Percentiles rank a stretch among this genome's conserved stretches.
Evolutionary conservation across 92 coral and sea anemone species (phyloP).

Genomic region (Heliopora coerulea): DNA sequence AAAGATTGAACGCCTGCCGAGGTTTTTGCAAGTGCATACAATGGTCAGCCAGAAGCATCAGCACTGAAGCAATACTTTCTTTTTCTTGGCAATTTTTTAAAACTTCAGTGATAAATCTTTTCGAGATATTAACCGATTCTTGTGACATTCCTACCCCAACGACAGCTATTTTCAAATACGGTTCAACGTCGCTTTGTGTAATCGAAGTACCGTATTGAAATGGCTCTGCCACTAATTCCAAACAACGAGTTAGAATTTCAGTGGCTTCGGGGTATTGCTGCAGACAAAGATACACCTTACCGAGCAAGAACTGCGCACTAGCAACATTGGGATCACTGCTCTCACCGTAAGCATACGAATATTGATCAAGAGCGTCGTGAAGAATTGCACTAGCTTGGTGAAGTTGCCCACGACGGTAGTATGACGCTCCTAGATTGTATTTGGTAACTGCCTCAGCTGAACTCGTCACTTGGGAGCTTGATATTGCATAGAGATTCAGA

Average conservation of each 20-base stretch:
- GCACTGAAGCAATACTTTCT: conserved; percentile 6
- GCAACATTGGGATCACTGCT: conserved; percentile 6
- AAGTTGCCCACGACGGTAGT: conserved; percentile 17
- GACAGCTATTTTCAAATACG: conserved; percentile 24
- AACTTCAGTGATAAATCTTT: conserved; percentile 5
- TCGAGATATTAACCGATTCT: conserved; percentile 16
- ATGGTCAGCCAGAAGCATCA: conserved; percentile 20
- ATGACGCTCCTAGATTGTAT: conserved; percentile 12
- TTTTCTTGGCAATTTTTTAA: conserved; percentile 5
- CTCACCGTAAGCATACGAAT: conserved; percentile 31
- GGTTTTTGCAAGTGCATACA: conserved; percentile 28
- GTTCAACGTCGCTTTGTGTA: conserved; percentile 8
- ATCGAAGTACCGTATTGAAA: neutral
- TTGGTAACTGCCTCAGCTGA: conserved; percentile 26
- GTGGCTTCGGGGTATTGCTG: conserved; percentile 21
- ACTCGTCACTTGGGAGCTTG: conserved; percentile 11
- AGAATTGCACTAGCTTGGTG: conserved; percentile 2
- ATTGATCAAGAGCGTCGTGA: conserved; percentile 14
- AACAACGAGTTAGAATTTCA: conserved; percentile 18
- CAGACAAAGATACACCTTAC: conserved; percentile 21
- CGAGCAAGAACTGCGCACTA: conserved; percentile 17
- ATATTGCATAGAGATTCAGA: conserved; percentile 16
- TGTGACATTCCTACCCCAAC: conserved; percentile 24
- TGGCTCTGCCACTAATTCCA: conserved; percentile 5
- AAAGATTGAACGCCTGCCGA: neutral